phyloP scores from a whole-genome alignment of 2,797 vertebrate genomes.

The Percopsis omiscomaycus region DNA sequence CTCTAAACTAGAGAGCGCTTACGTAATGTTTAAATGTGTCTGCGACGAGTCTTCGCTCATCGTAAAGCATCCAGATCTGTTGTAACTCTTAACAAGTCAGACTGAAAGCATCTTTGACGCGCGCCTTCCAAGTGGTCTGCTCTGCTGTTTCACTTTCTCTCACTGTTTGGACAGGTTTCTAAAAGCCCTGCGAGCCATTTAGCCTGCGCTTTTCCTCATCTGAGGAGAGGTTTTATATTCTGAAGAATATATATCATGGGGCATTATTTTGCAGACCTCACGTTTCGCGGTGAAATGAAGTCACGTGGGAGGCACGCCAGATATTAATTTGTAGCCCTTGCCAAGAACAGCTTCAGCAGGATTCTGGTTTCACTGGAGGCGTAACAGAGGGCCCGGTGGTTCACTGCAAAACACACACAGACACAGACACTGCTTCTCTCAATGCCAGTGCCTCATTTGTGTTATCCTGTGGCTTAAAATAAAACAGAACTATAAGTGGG shows the following conservation, averaged over 20 bases:
- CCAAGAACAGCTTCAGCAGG: slow-evolving; percentile 64
- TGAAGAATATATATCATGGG: slow-evolving; percentile 40
- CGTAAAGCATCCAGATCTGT: slow-evolving; percentile 53
- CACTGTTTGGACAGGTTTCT: slow-evolving; percentile 49
- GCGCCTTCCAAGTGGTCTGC: slow-evolving; percentile 41
- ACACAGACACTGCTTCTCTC: slow-evolving; percentile 15
- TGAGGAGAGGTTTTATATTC: slow-evolving; percentile 48
- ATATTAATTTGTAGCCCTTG: slow-evolving; percentile 65
- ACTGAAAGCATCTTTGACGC: slow-evolving; percentile 56
- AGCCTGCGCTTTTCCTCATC: slow-evolving; percentile 36
- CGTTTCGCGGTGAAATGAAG: slow-evolving; percentile 59
- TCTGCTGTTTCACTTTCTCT: slow-evolving; percentile 41
- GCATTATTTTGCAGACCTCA: slow-evolving; percentile 40
- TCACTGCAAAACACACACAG: slow-evolving; percentile 25
- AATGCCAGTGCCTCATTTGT: slow-evolving; percentile 39
- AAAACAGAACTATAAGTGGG: slow-evolving; percentile 25
- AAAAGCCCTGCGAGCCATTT: slow-evolving; percentile 39
- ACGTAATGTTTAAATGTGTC: slow-evolving; percentile 69
- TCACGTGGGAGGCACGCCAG: slow-evolving; percentile 49
- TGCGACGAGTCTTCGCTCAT: slow-evolving; percentile 55
- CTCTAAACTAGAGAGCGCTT: slow-evolving; percentile 63
- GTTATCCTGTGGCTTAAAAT: slow-evolving; percentile 22
- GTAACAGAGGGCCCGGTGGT: slow-evolving; percentile 28
- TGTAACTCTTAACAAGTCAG: slow-evolving; percentile 58
- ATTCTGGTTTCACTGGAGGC: slow-evolving; percentile 55